These are phyloP conservation scores for Saguinus midas DNA, from an alignment of 2,113 vertebrate species.

Conservation along the genomic window DNA sequence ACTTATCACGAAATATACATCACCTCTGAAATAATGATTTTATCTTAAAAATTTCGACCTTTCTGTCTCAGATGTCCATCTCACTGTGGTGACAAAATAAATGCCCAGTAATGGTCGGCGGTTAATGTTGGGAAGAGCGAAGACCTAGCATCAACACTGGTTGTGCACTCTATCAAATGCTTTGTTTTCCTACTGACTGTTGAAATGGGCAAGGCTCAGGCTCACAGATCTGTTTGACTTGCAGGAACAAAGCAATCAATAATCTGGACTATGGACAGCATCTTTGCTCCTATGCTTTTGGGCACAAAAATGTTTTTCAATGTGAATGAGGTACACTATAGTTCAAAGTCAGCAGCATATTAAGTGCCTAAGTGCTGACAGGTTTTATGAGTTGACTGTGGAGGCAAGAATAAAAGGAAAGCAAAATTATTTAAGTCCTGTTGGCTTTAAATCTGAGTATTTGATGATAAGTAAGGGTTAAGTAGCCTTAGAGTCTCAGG, in stretches of 20 bases:
- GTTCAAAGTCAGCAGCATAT: not conserved
- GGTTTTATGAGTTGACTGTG: not conserved
- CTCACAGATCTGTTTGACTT: not conserved
- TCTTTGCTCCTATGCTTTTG: not conserved
- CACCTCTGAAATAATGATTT: constrained; percentile 14
- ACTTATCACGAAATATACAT: not conserved
- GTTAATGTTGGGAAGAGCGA: not conserved
- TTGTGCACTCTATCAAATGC: not conserved
- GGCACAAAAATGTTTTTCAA: not conserved
- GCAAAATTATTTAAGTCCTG: constrained; percentile 10
- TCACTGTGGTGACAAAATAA: not conserved
- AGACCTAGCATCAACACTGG: not conserved
- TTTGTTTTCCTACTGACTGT: not conserved
- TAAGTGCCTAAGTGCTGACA: not conserved
- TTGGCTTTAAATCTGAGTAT: not conserved
- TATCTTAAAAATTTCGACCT: not conserved
- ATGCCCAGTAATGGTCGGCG: not conserved
- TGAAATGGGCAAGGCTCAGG: not conserved
- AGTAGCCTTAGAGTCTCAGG: not conserved
- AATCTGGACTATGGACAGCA: not conserved
- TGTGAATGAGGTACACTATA: not conserved
- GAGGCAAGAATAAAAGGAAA: not conserved
- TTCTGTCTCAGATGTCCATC: not conserved
- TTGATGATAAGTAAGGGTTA: constrained; percentile 4
- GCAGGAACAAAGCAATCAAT: constrained; percentile 11